phyloP scores from a whole-genome alignment of 2,888 invertebrate species.

The Azorinus chamasolen region DNA sequence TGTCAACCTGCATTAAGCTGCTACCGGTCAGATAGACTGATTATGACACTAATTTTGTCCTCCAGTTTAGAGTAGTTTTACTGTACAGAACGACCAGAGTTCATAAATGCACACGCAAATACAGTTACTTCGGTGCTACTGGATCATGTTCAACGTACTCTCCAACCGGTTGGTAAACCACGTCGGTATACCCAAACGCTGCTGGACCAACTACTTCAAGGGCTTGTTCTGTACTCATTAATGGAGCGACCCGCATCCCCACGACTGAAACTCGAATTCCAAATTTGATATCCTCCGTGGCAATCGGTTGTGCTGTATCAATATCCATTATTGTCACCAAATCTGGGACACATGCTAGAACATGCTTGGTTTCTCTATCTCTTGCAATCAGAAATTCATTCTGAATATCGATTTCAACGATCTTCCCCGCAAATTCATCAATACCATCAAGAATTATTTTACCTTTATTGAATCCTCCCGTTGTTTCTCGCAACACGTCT shows the following conservation, averaged over 20 bases:
- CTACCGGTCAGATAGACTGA: too few species aligned
- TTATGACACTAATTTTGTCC: too few species aligned
- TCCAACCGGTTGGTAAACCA: slow-evolving; percentile 61
- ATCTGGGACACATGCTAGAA: slow-evolving; percentile 80
- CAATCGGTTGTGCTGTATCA: slow-evolving; percentile 81
- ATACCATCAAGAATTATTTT: slow-evolving; percentile 68
- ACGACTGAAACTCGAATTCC: slow-evolving; percentile 81
- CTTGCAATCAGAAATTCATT: slow-evolving; percentile 82
- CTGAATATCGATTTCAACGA: slow-evolving; percentile 78
- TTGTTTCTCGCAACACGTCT: slow-evolving; percentile 76
- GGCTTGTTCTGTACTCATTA: slow-evolving; percentile 70
- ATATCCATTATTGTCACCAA: slow-evolving; percentile 79
- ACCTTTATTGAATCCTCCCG: slow-evolving; percentile 80
- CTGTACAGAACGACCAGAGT: too few species aligned
- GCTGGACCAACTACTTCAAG: slow-evolving; percentile 78
- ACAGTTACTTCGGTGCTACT: slow-evolving; percentile 37
- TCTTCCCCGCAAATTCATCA: slow-evolving; percentile 55
- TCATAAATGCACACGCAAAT: not conserved
- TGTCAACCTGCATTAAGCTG: too few species aligned
- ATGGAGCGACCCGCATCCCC: slow-evolving; percentile 70
- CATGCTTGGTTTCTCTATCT: slow-evolving; percentile 17
- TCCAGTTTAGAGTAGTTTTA: too few species aligned
- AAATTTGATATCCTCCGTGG: slow-evolving; percentile 80
- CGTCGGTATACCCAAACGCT: slow-evolving; percentile 76
- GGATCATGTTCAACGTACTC: slow-evolving; percentile 47